Conservation (phyloP, 2,888 invertebrate genomes). For the Rhamnusium bicolor region DNA sequence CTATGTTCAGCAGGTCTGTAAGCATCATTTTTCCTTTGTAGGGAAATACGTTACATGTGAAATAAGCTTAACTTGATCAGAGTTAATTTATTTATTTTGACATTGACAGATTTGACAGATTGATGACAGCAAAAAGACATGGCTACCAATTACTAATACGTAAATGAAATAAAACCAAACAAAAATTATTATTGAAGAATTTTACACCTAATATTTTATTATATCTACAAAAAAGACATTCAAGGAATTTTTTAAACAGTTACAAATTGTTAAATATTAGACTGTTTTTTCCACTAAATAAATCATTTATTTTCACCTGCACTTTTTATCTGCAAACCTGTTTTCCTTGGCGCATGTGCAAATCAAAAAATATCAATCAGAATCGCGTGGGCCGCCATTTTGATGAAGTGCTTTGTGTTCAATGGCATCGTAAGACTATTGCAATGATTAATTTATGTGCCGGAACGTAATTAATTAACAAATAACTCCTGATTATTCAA, state of each 20-base stretch:
- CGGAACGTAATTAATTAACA: slow-evolving; percentile 37
- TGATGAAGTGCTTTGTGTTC: slow-evolving; percentile 66
- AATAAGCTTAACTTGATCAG: too few species aligned
- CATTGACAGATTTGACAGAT: neutral
- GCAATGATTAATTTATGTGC: slow-evolving; percentile 43
- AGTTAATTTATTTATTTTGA: too few species aligned
- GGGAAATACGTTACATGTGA: too few species aligned
- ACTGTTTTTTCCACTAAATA: neutral
- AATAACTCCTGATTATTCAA: slow-evolving; percentile 39
- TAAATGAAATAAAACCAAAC: neutral
- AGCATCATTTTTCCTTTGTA: too few species aligned
- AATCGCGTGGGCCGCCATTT: slow-evolving; percentile 71
- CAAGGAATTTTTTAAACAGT: too few species aligned
- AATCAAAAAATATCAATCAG: slow-evolving; percentile 60
- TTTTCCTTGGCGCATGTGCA: slow-evolving; percentile 56
- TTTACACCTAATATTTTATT: too few species aligned
- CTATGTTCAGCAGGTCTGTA: too few species aligned
- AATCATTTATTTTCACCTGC: neutral
- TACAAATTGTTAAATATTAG: neutral
- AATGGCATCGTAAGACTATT: slow-evolving; percentile 54
- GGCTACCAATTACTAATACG: neutral
- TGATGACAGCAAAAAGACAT: neutral
- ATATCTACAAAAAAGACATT: neutral
- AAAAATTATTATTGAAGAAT: neutral
- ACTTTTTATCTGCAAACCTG: slow-evolving; percentile 41